Base-by-base conservation (phyloP, 2,797 vertebrate species). In the Steatocranus sp. region DNA sequence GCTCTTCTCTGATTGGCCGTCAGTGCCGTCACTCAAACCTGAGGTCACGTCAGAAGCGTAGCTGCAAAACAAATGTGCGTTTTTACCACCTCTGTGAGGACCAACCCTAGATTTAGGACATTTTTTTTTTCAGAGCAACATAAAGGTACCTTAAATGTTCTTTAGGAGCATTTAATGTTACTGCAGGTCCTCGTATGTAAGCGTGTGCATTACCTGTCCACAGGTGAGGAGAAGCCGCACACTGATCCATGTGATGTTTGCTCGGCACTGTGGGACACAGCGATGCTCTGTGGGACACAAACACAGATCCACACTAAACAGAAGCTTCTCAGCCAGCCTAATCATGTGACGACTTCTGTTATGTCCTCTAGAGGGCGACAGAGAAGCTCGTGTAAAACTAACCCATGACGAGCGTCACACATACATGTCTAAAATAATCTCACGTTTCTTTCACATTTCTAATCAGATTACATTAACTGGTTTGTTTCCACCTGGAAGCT, bases 31-130 rank as follows among this genome's bases (percentile, higher is more conserved):
- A 2, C 98, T 98, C 93, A 97, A 90, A 61, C 97, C 97, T 0
- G 98, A 98, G 0, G 97, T 97, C 80, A 97, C 96, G 1, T 98
- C 98, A 0, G 98, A 99, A 53, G 97, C 88, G 5, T 95, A 97
- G 92, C 98, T 99, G 85, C 4, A 49, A 36, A 17, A 9, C 32
- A 34, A n/a, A 30, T 27, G 10, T 25, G 34, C 7, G 7, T 41
- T 43, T 18, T 70, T 43, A 43, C 63, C 23, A 43, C 23, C 38
- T 41, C 20, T 10, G 6, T 38, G 51, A 54, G 11, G 51, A 56
- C 36, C 34, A 36, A 27, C 34, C 6, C 3, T 14, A 63, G 10
- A 34, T 61, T 25, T 14, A 58, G 54, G 15, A 58, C 27, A 32
- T 11, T 61, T 61, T 5, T 32, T 20, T 61, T 36, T 20, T 7